Base-by-base conservation (phyloP, 2,797 vertebrate genomes). In the Catamblyrhynchus diadema region DNA sequence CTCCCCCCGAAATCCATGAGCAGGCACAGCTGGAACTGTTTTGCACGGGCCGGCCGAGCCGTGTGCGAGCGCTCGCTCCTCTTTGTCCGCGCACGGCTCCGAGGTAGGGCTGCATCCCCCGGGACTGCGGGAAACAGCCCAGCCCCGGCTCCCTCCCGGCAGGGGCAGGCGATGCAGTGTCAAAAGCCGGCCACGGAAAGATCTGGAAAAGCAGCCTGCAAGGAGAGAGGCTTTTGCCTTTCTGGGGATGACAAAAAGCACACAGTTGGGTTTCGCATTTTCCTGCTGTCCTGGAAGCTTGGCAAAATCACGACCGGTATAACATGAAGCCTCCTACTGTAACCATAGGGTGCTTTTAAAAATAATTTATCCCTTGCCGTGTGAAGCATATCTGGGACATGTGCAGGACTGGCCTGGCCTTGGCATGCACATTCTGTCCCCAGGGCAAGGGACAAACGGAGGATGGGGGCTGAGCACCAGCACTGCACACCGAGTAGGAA, bases 71-170 rank as follows among this genome's bases (percentile, higher is more conserved):
- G 51, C 95, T 97, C 62, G 95, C 97, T 98, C 91, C 96, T 97
- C 98, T 98, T 97, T 98, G 98, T 98, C 98, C 98, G 98, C 92
- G 84, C 96, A 88, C 97, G 95, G 92, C 97, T 97, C 97, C 95
- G 95, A 98, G 98, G 98, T 98, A 97, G 81, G 74, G 96, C 94
- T 84, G 44, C 21, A 71, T 98, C 98, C 98, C 98, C 61, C 35
- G 97, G 98, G 98, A 96, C 92, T 83, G 87, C 97, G 98, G 98
- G 97, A 98, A 98, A 98, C 96, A 93, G 98, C 98, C 97, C 96
- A 75, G 97, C 98, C 97, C 98, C 54, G 78, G 96, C 96, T 96
- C 97, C 96, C 97, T 97, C 96, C 96, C 74, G 65, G 91, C 44
- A 90, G 93, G 97, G 97, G 97, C 97, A 95, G 97, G 96, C 96